Conservation (phyloP, 2,888 invertebrate genomes). For the Pachliopta kotzebuea region DNA sequence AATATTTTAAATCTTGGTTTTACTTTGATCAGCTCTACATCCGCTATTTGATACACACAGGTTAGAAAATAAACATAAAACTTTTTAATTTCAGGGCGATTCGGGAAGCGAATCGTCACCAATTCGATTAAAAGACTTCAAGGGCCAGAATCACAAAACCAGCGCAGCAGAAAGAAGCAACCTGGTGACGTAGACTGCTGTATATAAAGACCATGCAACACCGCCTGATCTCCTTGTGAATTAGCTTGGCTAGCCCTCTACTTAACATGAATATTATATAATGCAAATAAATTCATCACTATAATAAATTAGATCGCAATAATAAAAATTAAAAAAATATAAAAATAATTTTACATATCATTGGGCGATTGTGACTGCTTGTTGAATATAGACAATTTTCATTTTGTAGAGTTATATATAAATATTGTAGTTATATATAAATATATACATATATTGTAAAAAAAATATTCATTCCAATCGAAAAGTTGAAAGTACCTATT, state of each 20-base stretch:
- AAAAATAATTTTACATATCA: constrained; percentile 80
- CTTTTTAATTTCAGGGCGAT: constrained; percentile 75
- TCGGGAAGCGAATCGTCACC: constrained; percentile 85
- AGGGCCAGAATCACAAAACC: constrained; percentile 69
- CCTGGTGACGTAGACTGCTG: constrained; percentile 57
- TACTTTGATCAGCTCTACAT: too few species aligned
- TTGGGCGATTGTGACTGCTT: constrained; percentile 81
- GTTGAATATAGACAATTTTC: constrained; percentile 70
- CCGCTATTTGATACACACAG: too few species aligned
- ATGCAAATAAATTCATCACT: constrained; percentile 35
- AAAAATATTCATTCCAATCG: constrained; percentile 78
- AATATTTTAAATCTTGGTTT: too few species aligned
- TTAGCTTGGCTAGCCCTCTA: constrained; percentile 15
- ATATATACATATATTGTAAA: constrained; percentile 50
- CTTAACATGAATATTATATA: constrained; percentile 15
- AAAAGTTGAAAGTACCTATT: constrained; percentile 79
- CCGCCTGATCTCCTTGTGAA: constrained; percentile 26
- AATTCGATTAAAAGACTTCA: constrained; percentile 75
- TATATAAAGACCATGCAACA: constrained; percentile 29
- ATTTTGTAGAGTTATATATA: constrained; percentile 72
- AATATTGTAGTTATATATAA: too few species aligned
- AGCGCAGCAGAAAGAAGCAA: constrained; percentile 60
- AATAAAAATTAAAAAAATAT: constrained; percentile 43
- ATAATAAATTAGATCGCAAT: constrained; percentile 68
- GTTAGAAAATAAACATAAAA: background rate